These are phyloP conservation scores for Oncopodura yosiiana DNA, from an alignment of 1,140 invertebrate genomes.

Conservation along the genomic window DNA sequence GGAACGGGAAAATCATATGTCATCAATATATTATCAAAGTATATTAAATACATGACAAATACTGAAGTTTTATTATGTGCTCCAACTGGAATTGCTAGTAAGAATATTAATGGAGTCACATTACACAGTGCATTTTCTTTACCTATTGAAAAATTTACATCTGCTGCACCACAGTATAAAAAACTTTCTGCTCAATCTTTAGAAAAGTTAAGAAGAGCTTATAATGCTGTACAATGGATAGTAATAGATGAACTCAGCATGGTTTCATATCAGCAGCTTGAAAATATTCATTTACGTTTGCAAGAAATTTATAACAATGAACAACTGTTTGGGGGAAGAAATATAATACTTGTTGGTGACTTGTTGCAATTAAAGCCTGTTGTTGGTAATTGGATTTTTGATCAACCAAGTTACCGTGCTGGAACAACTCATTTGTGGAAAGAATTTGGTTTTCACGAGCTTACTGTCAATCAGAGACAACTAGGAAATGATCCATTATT, in stretches of 20 bases:
- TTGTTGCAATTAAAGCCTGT: slow-evolving; percentile 20
- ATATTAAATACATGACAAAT: too few relatives aligned
- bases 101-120: slow-evolving; percentile 1
- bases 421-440: neutral
- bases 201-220: slow-evolving; percentile 7
- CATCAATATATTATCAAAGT: neutral
- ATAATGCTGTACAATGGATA: neutral
- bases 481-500: neutral
- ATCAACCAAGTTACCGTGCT: slow-evolving; percentile 4
- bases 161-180: neutral
- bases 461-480: neutral
- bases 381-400: slow-evolving; percentile 12
- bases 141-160: neutral
- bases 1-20: neutral
- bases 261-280: neutral
- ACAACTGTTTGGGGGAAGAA: slow-evolving; percentile 26
- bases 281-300: neutral
- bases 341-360: slow-evolving; percentile 26
- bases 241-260: neutral
- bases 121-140: neutral
- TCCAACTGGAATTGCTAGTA: neutral
- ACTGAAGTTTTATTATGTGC: neutral
- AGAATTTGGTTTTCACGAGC: neutral
- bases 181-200: too few relatives aligned
- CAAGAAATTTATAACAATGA: slow-evolving; percentile 1